These are phyloP conservation scores for Triplophysa rosa DNA, from an alignment of 2,113 vertebrate genomes.

Conservation along the genomic window DNA sequence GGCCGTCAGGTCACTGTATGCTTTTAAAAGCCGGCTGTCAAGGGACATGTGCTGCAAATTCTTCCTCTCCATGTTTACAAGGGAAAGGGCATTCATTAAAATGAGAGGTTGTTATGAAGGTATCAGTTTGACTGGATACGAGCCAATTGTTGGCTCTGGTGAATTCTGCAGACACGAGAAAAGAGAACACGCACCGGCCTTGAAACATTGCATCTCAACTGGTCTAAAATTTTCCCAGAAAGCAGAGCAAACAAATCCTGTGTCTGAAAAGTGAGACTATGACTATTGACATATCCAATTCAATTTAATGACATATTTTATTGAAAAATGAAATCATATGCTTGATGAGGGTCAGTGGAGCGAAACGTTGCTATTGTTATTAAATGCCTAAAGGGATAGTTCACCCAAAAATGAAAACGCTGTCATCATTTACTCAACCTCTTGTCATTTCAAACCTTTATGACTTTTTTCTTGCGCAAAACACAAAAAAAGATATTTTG, in stretches of 20 bases:
- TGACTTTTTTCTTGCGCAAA: too few species aligned
- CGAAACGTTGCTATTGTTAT: too few species aligned
- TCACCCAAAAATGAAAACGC: too few species aligned
- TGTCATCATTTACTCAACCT: too few species aligned
- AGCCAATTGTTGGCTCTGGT: conserved; percentile 43
- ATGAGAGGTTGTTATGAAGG: conserved; percentile 58
- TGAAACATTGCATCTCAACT: background rate
- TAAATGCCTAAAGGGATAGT: too few species aligned
- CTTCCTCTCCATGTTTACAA: conserved; percentile 43
- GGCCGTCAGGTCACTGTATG: background rate
- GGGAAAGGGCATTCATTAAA: conserved; percentile 66
- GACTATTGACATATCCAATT: background rate
- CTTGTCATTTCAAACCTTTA: too few species aligned
- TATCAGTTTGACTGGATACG: conserved; percentile 53
- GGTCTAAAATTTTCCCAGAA: background rate
- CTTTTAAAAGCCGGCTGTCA: conserved; percentile 30
- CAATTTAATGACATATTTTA: background rate
- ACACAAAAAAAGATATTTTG: too few species aligned
- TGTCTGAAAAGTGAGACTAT: background rate
- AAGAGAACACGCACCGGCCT: conserved; percentile 7
- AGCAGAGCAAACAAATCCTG: background rate
- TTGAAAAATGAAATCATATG: background rate
- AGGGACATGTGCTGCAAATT: conserved; percentile 41
- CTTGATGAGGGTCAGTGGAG: background rate
- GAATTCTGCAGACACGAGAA: conserved; percentile 14